These are phyloP conservation scores for Anthonomus grandis DNA, from an alignment of 1,140 invertebrate genomes.

Conservation along the genomic window DNA sequence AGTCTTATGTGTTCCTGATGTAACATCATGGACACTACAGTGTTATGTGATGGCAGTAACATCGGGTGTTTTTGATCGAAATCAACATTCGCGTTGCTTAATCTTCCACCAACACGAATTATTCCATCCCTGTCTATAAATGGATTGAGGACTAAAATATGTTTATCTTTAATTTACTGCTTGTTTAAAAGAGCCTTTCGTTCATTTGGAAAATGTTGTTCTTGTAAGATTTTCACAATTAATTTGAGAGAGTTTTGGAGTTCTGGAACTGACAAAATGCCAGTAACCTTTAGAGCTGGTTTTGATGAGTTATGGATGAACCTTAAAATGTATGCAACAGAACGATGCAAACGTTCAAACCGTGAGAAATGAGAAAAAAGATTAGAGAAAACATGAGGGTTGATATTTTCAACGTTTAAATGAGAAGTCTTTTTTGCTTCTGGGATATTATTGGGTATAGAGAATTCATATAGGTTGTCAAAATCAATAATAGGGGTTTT, in stretches of 20 bases:
- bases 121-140: conserved; percentile 28
- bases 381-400: background rate
- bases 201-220: conserved; percentile 1
- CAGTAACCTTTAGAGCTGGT: background rate
- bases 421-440: background rate
- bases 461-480: background rate
- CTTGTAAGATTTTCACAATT: background rate
- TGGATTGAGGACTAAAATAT: conserved; percentile 5
- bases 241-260: conserved; percentile 1
- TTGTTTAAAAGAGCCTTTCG: background rate
- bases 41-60: conserved; percentile 18
- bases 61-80: conserved; percentile 26
- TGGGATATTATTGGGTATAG: background rate
- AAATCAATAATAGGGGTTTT: conserved; percentile 3
- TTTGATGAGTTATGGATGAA: background rate
- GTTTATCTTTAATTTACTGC: conserved; percentile 7
- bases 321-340: background rate
- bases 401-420: too few species aligned
- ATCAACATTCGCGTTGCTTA: conserved; percentile 28
- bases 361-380: background rate
- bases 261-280: conserved; percentile 2
- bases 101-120: conserved; percentile 35
- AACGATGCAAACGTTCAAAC: background rate
- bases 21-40: conserved; percentile 12
- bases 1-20: conserved; percentile 11